Evolutionary conservation across 2,888 invertebrate species (phyloP), one percentile per base, ranked within the genome.

Genomic region (Gortyna flavago): DNA sequence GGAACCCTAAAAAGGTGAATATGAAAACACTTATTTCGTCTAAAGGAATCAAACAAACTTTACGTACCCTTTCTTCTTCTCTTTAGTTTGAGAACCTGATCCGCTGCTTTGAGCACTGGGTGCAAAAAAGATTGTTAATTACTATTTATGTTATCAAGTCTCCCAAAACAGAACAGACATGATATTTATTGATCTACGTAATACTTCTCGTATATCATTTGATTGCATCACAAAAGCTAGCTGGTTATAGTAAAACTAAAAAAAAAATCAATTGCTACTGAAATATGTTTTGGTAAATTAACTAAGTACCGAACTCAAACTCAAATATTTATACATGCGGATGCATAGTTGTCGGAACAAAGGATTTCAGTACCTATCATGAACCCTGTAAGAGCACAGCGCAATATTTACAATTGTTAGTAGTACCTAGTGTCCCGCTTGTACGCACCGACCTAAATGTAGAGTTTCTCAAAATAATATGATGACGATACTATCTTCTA

Each of bases 61-160:
- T 35, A 64, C 71, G 25, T 71, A 71, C 32, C 64, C 18, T 4
- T 21, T 32, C 44, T 32, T 71, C 25, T 65, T 72, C 1, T 65
- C 32, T n/a, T 18, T n/a, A 2, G 21, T 16, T 44, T 65, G 44
- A 7, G n/a, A 38, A 13, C 18, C 18, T 25, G 64, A 32, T 32
- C 44, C 7, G 32, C 44, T 64, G 64, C 16, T 44, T 25, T 44
- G 32, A 25, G 25, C 18, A 29, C 57, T 57, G 41, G 21, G 21
- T 61, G 21, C 2, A 32, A 64, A 72, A 54, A 54, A 32, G 25
- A n/a, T 32, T 2, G 4, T 48, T 65, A 4, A 72, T 72, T 11
- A 65, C 1, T 4, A 44, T 64, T 5, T 44, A 44, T 25, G 16
- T 21, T 29, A 71, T 32, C 25, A 44, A 41, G 41, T 44, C 41